These are phyloP conservation scores for Solea senegalensis DNA, from an alignment of 2,113 vertebrate genomes.

Conservation along the genomic window DNA sequence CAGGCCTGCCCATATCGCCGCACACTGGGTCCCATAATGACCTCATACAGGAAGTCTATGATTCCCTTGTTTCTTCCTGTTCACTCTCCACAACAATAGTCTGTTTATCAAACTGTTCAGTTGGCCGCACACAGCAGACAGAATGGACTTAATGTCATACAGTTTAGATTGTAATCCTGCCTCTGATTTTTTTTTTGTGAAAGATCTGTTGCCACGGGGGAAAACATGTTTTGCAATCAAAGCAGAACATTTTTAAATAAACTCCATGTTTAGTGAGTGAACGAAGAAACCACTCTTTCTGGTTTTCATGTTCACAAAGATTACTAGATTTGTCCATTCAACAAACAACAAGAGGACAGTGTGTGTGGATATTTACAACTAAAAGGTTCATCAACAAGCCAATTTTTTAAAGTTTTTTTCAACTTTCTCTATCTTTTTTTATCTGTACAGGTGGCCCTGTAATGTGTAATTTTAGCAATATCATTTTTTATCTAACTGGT, in stretches of 20 bases:
- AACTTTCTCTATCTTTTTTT: constrained; percentile 27
- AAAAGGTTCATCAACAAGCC: constrained; percentile 23
- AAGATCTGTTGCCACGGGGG: constrained; percentile 3
- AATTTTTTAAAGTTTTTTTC: constrained; percentile 12
- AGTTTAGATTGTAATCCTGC: constrained; percentile 15
- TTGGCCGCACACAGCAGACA: constrained; percentile 23
- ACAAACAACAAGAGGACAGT: neutral
- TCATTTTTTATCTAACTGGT: neutral
- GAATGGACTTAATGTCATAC: neutral
- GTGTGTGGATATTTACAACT: constrained; percentile 7
- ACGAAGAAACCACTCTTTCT: neutral
- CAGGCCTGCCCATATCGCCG: constrained; percentile 72
- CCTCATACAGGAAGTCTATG: constrained; percentile 79
- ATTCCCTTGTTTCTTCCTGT: constrained; percentile 81
- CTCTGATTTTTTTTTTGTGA: neutral
- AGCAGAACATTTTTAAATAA: constrained; percentile 8
- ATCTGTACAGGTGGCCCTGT: constrained; percentile 36
- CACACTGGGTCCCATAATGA: constrained; percentile 73
- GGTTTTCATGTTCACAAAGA: constrained; percentile 3
- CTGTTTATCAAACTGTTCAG: constrained; percentile 67
- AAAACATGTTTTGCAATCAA: constrained; percentile 12
- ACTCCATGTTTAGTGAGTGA: constrained; percentile 7
- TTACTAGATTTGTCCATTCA: neutral
- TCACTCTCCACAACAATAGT: constrained; percentile 77
- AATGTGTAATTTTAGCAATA: constrained; percentile 28